Evolutionary conservation across 2,797 vertebrate genomes (phyloP).

Genomic region (Smutsia gigantea): DNA sequence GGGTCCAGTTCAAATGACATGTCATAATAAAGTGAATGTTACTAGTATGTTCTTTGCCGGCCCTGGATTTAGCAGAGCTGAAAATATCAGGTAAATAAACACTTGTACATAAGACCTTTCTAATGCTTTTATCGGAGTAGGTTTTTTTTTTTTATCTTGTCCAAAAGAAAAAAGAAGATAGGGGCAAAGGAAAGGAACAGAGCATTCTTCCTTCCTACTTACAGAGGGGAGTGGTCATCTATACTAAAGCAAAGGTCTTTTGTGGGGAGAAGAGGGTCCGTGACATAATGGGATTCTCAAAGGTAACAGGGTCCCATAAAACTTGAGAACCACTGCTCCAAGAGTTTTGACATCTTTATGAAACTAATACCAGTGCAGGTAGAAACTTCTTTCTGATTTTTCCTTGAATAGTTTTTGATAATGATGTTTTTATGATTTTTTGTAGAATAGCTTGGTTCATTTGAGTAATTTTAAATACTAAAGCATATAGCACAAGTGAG

Average conservation of each 20-base stretch:
- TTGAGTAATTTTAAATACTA: background rate
- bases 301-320: background rate
- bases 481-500: background rate
- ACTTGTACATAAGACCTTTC: background rate
- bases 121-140: background rate
- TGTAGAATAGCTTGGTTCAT: constrained; percentile 6
- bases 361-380: background rate
- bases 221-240: background rate
- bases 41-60: background rate
- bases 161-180: background rate
- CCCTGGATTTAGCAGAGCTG: background rate
- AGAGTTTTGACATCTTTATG: constrained; percentile 20
- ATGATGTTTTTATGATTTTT: background rate
- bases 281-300: background rate
- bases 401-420: constrained; percentile 4
- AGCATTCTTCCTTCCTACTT: background rate
- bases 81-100: background rate
- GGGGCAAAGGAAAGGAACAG: background rate
- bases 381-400: constrained; percentile 17
- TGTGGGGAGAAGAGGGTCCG: background rate
- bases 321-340: background rate
- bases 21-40: background rate
- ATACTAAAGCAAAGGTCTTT: constrained; percentile 32
- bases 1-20: background rate
- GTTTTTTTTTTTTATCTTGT: constrained; percentile 39